Conservation (phyloP, 2,888 invertebrate species). For the Aphidius colemani region DNA sequence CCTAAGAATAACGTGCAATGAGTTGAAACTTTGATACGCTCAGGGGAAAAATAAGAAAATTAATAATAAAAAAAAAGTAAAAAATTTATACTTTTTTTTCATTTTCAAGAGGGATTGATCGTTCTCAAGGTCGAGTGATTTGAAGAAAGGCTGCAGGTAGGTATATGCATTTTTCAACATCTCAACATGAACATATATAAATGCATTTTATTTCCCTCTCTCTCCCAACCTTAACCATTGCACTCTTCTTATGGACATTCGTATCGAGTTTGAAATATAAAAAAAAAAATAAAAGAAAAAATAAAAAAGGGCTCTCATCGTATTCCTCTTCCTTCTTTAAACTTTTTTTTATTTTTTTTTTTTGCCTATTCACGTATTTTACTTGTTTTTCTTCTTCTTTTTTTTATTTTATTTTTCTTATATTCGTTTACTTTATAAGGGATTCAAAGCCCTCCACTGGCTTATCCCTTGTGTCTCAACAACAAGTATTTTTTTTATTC, state of each 20-base stretch:
- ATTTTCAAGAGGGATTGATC: constrained; percentile 27
- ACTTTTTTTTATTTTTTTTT: too few species aligned
- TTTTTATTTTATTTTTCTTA: too few species aligned
- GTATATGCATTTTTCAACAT: too few species aligned
- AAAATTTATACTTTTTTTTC: too few species aligned
- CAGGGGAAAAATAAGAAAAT: too few species aligned
- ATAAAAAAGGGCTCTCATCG: constrained; percentile 7
- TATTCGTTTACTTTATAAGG: constrained; percentile 24
- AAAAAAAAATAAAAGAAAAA: constrained; percentile 27
- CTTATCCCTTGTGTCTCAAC: background rate
- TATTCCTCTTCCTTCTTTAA: background rate
- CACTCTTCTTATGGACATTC: constrained; percentile 40
- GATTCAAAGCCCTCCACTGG: constrained; percentile 18
- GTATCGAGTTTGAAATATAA: constrained; percentile 29
- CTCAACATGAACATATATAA: too few species aligned
- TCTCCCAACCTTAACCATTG: too few species aligned
- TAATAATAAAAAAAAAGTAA: too few species aligned
- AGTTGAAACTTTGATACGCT: constrained; percentile 19
- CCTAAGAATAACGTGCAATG: constrained; percentile 12
- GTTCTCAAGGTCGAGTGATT: constrained; percentile 26
- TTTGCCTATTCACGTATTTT: too few species aligned
- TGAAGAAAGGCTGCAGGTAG: constrained; percentile 7
- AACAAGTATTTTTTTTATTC: too few species aligned
- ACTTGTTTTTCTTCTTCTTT: too few species aligned
- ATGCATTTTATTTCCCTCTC: too few species aligned